A percentile compares a stretch with the other conserved stretches of the same genome.
Conservation (phyloP, 2,797 vertebrate species). For the Acropternis orthonyx region DNA sequence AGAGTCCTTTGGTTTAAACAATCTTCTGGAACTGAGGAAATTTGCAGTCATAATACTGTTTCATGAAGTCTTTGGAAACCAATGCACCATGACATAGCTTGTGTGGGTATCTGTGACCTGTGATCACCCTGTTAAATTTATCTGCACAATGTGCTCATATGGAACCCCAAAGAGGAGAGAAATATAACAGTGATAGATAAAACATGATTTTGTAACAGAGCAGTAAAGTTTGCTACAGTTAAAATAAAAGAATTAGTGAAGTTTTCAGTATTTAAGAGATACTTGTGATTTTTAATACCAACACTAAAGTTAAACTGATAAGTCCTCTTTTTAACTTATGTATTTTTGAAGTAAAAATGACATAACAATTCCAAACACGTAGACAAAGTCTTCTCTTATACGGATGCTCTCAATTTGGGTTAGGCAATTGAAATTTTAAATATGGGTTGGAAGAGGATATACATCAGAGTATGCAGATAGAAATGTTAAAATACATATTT, state of each 20-base stretch:
- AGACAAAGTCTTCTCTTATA: background rate
- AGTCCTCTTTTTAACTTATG: background rate
- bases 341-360: background rate
- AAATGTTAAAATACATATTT: slow-evolving; percentile 58
- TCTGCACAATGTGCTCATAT: background rate
- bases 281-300: background rate
- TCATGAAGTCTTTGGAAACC: background rate
- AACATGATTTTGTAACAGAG: background rate
- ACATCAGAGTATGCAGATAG: slow-evolving; percentile 24
- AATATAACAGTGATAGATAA: background rate
- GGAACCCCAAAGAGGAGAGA: background rate
- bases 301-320: background rate
- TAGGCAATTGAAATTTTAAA: slow-evolving; percentile 56
- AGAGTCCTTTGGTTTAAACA: background rate
- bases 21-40: background rate
- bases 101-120: background rate
- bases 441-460: slow-evolving; percentile 44
- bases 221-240: background rate
- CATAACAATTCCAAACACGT: slow-evolving; percentile 3
- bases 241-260: background rate
- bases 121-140: background rate
- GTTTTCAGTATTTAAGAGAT: background rate
- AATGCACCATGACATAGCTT: background rate
- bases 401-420: slow-evolving; percentile 33
- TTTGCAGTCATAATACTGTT: background rate